Evolutionary conservation across 1,140 invertebrate genomes (phyloP).

Genomic region (Sycobia sp.): DNA sequence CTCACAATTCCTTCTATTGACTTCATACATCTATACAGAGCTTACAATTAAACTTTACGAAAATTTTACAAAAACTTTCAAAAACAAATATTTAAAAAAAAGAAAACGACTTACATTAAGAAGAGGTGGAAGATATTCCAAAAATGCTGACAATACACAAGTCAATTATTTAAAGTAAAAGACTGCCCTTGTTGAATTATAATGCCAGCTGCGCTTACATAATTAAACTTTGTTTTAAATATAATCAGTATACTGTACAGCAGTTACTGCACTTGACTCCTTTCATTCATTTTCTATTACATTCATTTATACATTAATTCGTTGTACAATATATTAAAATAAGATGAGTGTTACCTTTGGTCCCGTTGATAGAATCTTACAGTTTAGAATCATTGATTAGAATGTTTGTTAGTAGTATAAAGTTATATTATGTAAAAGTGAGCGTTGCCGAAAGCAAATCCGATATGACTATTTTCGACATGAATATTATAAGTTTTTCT

Average conservation of each 20-base stretch:
- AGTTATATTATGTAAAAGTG: slow-evolving; percentile 41
- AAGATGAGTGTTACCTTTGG: slow-evolving; percentile 55
- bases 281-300: slow-evolving; percentile 17
- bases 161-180: slow-evolving; percentile 24
- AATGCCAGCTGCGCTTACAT: slow-evolving; percentile 1
- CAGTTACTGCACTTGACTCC: slow-evolving; percentile 6
- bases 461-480: slow-evolving; percentile 36
- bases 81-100: slow-evolving; percentile 18
- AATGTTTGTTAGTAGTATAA: slow-evolving; percentile 37
- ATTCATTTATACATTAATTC: slow-evolving; percentile 39
- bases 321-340: slow-evolving; percentile 48
- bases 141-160: slow-evolving; percentile 11
- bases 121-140: slow-evolving; percentile 16
- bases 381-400: slow-evolving; percentile 44
- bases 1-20: slow-evolving; percentile 17
- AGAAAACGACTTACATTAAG: slow-evolving; percentile 20
- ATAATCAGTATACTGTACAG: slow-evolving; percentile 7
- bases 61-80: slow-evolving; percentile 23
- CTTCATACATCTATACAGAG: slow-evolving; percentile 9
- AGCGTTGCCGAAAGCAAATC: slow-evolving; percentile 45
- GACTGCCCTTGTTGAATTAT: slow-evolving; percentile 6
- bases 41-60: slow-evolving; percentile 12
- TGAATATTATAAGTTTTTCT: slow-evolving; percentile 17
- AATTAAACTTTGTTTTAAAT: background rate
- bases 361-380: slow-evolving; percentile 58